Base-by-base conservation (phyloP, 2,888 invertebrate genomes). In the Chrysina gloriosa region DNA sequence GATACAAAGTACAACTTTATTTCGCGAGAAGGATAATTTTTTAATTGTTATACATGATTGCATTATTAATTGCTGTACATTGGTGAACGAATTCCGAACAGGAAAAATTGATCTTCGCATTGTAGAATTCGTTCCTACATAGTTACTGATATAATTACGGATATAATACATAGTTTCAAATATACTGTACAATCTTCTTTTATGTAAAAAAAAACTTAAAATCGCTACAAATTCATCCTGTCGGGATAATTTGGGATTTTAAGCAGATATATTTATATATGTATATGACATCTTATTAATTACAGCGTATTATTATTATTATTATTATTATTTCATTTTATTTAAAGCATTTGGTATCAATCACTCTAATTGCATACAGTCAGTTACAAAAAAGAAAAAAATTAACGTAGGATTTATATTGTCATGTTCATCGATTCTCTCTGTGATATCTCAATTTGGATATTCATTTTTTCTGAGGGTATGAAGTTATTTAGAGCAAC, bases 1-100 rank as follows among this genome's bases (percentile, higher is more conserved):
- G 2, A 36, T 36, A n/a, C n/a, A 36, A 11, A 2, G 11, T 4
- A 36, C 14, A 14, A 14, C 36, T 36, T 36, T n/a, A n/a, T n/a
- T n/a, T n/a, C n/a, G n/a, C n/a, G n/a, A n/a, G n/a, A n/a, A n/a
- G n/a, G n/a, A n/a, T n/a, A n/a, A n/a, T n/a, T n/a, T n/a, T n/a
- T n/a, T n/a, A n/a, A n/a, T n/a, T n/a, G n/a, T 31, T 56, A 16
- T 21, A 39, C 56, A 56, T 36, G 36, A 39, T 63, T 70, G 69
- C 68, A 63, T 67, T 66, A 65, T 58, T 67, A 69, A 47, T 47
- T 69, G 67, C 71, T 67, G 68, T 58, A 48, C 34, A 56, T 36
- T 56, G 19, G 36, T 11, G 36, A 23, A 36, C 34, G 36, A 36
- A 34, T 19, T 16, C 36, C 19, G n/a, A 34, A 56, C n/a, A 25